Base-by-base conservation (phyloP, 1,140 invertebrate genomes). In the Neelides sp. region DNA sequence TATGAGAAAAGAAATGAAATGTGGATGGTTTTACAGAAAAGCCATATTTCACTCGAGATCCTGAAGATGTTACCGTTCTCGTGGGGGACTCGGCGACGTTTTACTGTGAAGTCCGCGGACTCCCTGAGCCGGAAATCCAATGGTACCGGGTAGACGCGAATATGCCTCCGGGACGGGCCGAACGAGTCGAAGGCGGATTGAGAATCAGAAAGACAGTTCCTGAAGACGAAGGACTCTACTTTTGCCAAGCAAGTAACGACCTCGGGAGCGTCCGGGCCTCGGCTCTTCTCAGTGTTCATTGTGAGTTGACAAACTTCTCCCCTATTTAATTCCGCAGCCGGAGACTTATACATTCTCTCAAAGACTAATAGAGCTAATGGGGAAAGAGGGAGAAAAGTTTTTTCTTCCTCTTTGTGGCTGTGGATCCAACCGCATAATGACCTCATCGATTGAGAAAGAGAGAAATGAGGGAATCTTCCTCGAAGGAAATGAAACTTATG, bases 131-230 rank as follows among this genome's bases (percentile, higher is more conserved):
- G 0, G 79, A 85, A 57, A 79, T 93, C 10, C 76, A 90, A 39
- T 93, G 91, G 92, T 77, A 82, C 40, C 80, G 88, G 62, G 82
- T 90, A 64, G 83, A 85, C 55, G 83, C 80, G n/a, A 80, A 83
- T 63, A 85, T 89, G 72, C 82, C 83, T 1, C 74, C 79, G 32
- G 79, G 81, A 4, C 71, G 82, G 57, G 80, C 79, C 4, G 73
- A 79, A 35, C 79, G 85, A 43, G 67, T 80, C 35, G 80, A 84
- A 36, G 80, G 84, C 61, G 82, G 82, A 63, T 65, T 90, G 17
- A 71, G 76, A 36, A 83, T 90, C 47, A 78, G 79, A 52, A 75
- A 78, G 56, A 81, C 85, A 8, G 75, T 75, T 26, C 73, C 80
- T 0, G 73, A 74, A 36, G 86, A 91, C 67, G 81, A 86, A 63